Evolutionary conservation across 1,140 invertebrate species (phyloP), one percentile per base, ranked within the genome.

Genomic region (Spodoptera litura): DNA sequence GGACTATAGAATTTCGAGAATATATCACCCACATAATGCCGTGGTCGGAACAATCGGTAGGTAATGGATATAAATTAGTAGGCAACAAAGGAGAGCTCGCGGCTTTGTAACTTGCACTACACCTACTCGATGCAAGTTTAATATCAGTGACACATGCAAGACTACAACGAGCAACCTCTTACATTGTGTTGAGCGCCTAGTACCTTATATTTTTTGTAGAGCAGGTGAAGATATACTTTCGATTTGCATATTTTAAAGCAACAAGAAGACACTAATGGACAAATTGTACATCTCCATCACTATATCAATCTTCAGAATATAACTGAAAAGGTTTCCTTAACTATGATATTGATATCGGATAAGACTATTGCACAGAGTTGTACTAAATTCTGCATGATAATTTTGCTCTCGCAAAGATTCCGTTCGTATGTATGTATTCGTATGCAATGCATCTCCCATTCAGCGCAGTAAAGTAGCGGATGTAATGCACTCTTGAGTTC

Each of bases 81-180:
- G 64, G 64, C 44, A 53, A 68, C 64, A 68, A 68, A 53, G 64
- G 64, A 51, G 52, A 27, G 64, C 64, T 49, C 31, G 44, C 64
- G 64, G 61, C 61, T 64, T 64, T 64, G 8, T n/a, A 68, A 68
- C 49, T 68, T 68, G 25, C 64, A 74, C 75, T 75, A 51, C 53
- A 66, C 49, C 61, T 59, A n/a, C 62, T 80, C 75, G 64, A 83
- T 83, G 78, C 68, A 38, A 76, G 58, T 83, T 80, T 83, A 80
- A 83, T 78, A 74, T 52, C 59, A 11, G 62, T 52, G 38, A 80
- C 81, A 83, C 35, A 83, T 76, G 27, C 75, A 52, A 20, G 35
- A 12, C 44, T 35, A 12, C 55, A 31, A 71, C 49, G 20, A 44
- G 25, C 20, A 78, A 77, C 27, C 35, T 53, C 27, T 56, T 61